Evolutionary conservation across 2,113 vertebrate genomes (phyloP).

Genomic region (Pampusana beccarii): DNA sequence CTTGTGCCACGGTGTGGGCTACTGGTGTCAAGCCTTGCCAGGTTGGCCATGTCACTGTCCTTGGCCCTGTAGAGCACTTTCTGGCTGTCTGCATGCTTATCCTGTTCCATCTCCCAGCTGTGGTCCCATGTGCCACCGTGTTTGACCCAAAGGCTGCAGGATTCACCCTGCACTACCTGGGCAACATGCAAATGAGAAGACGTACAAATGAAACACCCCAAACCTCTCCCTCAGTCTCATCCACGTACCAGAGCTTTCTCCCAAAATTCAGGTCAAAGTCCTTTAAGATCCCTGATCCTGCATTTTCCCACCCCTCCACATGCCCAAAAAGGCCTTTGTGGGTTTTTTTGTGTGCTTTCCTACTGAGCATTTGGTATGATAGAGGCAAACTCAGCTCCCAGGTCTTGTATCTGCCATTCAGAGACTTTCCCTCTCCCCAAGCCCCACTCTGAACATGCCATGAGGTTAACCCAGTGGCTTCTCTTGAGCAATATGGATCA

Average conservation of each 20-base stretch:
- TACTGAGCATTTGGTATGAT: neutral
- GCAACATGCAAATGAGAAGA: neutral
- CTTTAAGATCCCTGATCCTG: neutral
- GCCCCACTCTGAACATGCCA: neutral
- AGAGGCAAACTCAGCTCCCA: neutral
- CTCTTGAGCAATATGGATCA: rapidly evolving
- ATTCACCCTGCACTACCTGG: no score
- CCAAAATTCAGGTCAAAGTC: neutral
- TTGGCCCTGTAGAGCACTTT: neutral
- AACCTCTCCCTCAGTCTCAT: neutral
- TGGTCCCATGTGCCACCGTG: rapidly evolving
- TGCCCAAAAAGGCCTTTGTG: neutral
- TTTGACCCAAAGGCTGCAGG: neutral
- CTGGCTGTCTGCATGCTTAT: rapidly evolving
- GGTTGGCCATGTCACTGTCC: neutral
- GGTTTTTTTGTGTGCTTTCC: neutral
- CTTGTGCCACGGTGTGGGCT: neutral
- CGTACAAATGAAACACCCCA: neutral
- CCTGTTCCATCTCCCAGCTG: neutral
- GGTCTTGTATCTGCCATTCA: neutral
- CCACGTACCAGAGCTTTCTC: neutral
- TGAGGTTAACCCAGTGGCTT: neutral
- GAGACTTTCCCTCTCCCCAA: neutral
- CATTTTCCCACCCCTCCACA: no score
- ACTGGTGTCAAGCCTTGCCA: neutral